phyloP scores from a whole-genome alignment of 2,888 invertebrate genomes.

The Heteropelma amictum region DNA sequence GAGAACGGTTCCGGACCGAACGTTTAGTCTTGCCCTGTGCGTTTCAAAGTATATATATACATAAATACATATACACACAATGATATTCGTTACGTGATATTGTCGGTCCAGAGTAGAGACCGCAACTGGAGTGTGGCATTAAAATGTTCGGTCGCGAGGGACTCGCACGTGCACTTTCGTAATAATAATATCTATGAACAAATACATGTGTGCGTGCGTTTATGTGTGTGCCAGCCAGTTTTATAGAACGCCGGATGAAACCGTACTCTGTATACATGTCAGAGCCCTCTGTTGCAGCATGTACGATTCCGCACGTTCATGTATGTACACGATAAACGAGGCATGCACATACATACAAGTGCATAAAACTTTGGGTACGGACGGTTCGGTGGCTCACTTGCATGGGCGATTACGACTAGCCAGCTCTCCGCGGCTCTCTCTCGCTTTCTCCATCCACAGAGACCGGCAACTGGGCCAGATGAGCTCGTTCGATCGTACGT shows the following conservation, averaged over 20 bases:
- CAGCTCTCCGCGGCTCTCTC: not conserved
- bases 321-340: constrained; percentile 1
- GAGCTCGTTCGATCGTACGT: constrained; percentile 25
- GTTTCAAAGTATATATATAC: constrained; percentile 22
- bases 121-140: constrained; percentile 27
- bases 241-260: no score
- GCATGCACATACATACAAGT: constrained; percentile 45
- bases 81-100: constrained; percentile 13
- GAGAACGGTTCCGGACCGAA: not conserved
- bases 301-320: not conserved
- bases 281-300: not conserved
- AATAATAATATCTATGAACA: constrained; percentile 2
- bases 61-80: no score
- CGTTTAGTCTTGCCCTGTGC: constrained; percentile 6
- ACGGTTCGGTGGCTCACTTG: constrained; percentile 21
- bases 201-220: not conserved
- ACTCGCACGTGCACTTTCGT: constrained; percentile 35
- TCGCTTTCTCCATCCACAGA: no score
- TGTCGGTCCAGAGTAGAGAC: not conserved
- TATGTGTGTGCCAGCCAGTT: no score
- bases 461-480: constrained; percentile 1
- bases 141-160: constrained; percentile 42
- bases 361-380: constrained; percentile 45
- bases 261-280: constrained; percentile 8
- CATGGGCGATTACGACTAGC: constrained; percentile 33